Percentiles rank a stretch among this genome's conserved stretches.
Evolutionary conservation across 2,888 invertebrate species (phyloP).

Genomic region (Embidobia sp.): DNA sequence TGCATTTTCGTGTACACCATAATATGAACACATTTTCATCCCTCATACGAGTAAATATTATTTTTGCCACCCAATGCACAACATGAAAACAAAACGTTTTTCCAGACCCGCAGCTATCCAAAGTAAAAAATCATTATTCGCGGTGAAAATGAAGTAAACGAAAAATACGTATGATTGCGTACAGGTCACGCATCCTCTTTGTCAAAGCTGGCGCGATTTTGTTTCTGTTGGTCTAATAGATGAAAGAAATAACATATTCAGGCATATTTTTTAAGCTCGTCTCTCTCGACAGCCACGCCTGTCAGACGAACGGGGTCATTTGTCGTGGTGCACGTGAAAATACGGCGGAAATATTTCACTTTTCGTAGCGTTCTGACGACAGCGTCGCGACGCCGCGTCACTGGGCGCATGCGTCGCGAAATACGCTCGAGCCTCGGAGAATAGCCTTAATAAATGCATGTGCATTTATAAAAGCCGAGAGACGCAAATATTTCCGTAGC

Average conservation of each 20-base stretch:
- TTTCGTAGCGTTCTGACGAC: slow-evolving; percentile 80
- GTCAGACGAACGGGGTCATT: slow-evolving; percentile 80
- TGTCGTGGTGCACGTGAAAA: slow-evolving; percentile 80
- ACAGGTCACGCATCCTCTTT: slow-evolving; percentile 28
- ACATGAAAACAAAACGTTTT: no score
- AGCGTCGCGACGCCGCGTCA: slow-evolving; percentile 80
- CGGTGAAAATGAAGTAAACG: no score
- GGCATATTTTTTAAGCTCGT: slow-evolving; percentile 71
- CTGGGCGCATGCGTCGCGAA: slow-evolving; percentile 79
- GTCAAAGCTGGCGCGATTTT: slow-evolving; percentile 40
- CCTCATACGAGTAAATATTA: no score
- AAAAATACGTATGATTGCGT: slow-evolving; percentile 10
- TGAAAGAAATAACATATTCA: slow-evolving; percentile 74
- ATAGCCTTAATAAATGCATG: slow-evolving; percentile 80
- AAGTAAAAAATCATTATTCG: no score
- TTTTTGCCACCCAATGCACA: no score
- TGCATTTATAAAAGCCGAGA: slow-evolving; percentile 78
- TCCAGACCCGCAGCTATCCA: no score
- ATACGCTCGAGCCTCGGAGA: slow-evolving; percentile 73
- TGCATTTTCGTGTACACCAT: no score
- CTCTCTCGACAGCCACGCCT: slow-evolving; percentile 70
- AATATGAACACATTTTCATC: no score
- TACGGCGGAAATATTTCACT: slow-evolving; percentile 81
- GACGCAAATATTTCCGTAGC: slow-evolving; percentile 73
- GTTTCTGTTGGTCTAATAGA: slow-evolving; percentile 69